Evolutionary conservation across 2,797 vertebrate species (phyloP).

Genomic region (Euphonia xanthogaster): DNA sequence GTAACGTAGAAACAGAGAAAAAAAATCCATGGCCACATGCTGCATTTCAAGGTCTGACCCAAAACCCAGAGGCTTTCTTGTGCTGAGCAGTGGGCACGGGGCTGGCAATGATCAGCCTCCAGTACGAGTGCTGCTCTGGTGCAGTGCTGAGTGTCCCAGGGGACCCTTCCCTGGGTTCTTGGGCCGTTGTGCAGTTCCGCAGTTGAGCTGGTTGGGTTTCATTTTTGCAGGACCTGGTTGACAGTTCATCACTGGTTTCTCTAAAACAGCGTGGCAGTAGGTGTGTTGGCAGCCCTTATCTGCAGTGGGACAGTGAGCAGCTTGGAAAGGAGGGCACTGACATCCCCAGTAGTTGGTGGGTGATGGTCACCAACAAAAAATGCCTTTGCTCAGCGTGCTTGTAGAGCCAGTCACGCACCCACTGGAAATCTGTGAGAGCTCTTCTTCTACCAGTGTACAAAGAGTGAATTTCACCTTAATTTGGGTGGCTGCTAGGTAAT

Average conservation of each 20-base stretch:
- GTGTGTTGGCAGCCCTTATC: background rate
- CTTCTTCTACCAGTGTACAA: fast-evolving
- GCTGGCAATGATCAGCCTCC: background rate
- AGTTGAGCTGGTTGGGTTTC: background rate
- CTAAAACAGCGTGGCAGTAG: background rate
- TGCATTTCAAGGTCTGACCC: background rate
- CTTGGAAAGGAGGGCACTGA: background rate
- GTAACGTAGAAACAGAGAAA: background rate
- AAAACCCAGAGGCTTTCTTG: background rate
- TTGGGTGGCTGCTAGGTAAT: background rate
- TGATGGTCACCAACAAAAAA: background rate
- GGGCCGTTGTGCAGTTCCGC: background rate
- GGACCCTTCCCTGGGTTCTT: background rate
- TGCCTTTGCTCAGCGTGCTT: fast-evolving
- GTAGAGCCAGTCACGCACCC: background rate
- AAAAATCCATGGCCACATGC: fast-evolving
- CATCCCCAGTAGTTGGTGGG: background rate
- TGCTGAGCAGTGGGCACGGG: too few relatives aligned
- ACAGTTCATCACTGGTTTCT: background rate
- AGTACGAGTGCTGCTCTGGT: background rate
- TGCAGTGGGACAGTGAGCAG: background rate
- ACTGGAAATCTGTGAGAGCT: background rate
- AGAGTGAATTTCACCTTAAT: background rate
- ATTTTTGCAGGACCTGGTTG: background rate
- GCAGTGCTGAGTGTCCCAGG: background rate